Evolutionary conservation across 2,797 vertebrate genomes (phyloP), one percentile per base, ranked within the genome.

Genomic region (Alosa sapidissima): DNA sequence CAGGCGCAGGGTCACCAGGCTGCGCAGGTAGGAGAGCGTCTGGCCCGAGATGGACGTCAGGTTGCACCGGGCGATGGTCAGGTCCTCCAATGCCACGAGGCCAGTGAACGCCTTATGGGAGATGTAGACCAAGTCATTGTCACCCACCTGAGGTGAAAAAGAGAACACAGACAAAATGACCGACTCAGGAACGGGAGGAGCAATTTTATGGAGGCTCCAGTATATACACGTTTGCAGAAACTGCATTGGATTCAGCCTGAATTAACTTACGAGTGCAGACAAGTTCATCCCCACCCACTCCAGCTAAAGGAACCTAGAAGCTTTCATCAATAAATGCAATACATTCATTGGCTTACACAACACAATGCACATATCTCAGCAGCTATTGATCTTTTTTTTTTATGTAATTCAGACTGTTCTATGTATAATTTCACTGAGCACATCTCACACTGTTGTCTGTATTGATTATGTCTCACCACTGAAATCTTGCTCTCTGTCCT

Each of bases 61-160:
- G 93, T 99, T 99, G 92, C 98, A 99, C 81, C 93, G 96, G 92
- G 97, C 97, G 33, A 99, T 96, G 45, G 96, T 97, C 87, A 99
- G 94, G 90, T 98, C 96, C 81, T 97, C 96, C 65, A 99, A 94
- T 1, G 96, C 95, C 1, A 97, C 90, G 88, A 99, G 93, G 48
- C 98, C 98, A 0, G 96, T 96, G 91, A 99, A 99, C 65, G 98
- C 98, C 81, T 97, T 96, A 10, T 97, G 97, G 24, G 98, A 97
- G 91, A 99, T 98, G 92, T 98, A 99, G 89, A 99, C 98, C 94
- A 99, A 91, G 92, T 99, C 97, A 0, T 99, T 99, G 93, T 99
- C 98, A 84, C 95, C 95, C 87, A 90, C 88, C 89, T 90, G 82
- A 9, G 7, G 41, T 7, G 41, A 78, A 45, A 86, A 1, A 65